Base-by-base conservation (phyloP, 2,888 invertebrate genomes). In the Quadriops clusia region DNA sequence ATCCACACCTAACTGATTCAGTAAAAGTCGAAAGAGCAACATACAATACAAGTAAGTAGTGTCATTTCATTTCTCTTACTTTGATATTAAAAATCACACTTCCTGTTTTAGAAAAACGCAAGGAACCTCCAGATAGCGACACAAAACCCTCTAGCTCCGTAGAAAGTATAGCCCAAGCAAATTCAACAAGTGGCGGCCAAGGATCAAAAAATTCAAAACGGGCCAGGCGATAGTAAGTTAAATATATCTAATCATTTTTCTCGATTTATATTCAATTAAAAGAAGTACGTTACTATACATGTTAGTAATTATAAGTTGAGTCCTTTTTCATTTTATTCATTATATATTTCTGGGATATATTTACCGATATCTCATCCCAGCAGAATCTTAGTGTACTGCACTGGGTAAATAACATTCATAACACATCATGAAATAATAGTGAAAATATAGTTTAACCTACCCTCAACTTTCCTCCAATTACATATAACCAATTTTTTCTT, bases 201-300 rank as follows among this genome's bases (percentile, higher is more conserved):
- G 34, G 42, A 28, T 61, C 62, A 38, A 63, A 64, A 43, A 70
- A 69, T 48, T 65, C 64, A 48, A 84, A 83, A 58, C 68, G 83
- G 42, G 72, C 80, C 45, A 69, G 83, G 44, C 67, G 81, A 71
- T 84, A 81, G 81, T 82, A 68, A 77, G 81, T 79, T 53, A 58
- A 44, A 18, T 8, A 18, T 18, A n/a, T 8, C 18, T 7, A 18
- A 8, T 18, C 18, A 18, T 18, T 18, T 8, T 18, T 18, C 18
- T 7, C 18, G n/a, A n/a, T n/a, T n/a, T n/a, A n/a, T n/a, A n/a
- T n/a, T n/a, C n/a, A n/a, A n/a, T n/a, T n/a, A n/a, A n/a, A n/a
- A n/a, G n/a, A n/a, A n/a, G n/a, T n/a, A n/a, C n/a, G n/a, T n/a
- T n/a, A n/a, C n/a, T n/a, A n/a, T n/a, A n/a, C n/a, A n/a, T n/a